These are phyloP conservation scores for Capreolus pygargus DNA, from an alignment of 2,113 vertebrate genomes.

Conservation along the genomic window DNA sequence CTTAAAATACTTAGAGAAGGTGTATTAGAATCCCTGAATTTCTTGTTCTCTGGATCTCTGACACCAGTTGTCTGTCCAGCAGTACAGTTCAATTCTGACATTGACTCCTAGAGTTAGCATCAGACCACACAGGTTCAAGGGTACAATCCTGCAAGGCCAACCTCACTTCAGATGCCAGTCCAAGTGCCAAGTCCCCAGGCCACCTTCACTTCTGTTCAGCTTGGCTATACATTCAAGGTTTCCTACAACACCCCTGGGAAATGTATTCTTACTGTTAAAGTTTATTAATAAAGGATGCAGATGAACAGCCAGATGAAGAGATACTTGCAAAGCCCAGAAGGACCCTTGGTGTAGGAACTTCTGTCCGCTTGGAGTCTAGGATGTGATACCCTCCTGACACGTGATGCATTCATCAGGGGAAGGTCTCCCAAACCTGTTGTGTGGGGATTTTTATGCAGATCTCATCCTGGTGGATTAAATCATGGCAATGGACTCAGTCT, in stretches of 20 bases:
- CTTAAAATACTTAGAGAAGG: not conserved
- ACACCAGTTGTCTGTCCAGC: not conserved
- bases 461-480: not conserved
- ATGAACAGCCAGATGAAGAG: not conserved
- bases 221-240: not conserved
- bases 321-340: no score
- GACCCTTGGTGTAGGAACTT: not conserved
- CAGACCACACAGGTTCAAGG: not conserved
- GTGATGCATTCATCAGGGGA: not conserved
- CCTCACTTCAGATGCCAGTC: not conserved
- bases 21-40: not conserved
- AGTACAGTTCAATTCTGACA: no score
- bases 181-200: not conserved
- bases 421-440: not conserved
- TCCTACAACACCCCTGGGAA: not conserved
- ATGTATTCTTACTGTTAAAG: not conserved
- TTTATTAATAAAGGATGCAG: not conserved
- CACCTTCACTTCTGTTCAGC: not conserved
- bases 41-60: not conserved
- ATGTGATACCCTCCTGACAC: not conserved
- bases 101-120: accelerated
- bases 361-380: not conserved
- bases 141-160: not conserved
- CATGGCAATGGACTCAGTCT: not conserved
- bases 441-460: not conserved